Conservation (phyloP, 2,888 invertebrate species). For the Corythucha ciliata region DNA sequence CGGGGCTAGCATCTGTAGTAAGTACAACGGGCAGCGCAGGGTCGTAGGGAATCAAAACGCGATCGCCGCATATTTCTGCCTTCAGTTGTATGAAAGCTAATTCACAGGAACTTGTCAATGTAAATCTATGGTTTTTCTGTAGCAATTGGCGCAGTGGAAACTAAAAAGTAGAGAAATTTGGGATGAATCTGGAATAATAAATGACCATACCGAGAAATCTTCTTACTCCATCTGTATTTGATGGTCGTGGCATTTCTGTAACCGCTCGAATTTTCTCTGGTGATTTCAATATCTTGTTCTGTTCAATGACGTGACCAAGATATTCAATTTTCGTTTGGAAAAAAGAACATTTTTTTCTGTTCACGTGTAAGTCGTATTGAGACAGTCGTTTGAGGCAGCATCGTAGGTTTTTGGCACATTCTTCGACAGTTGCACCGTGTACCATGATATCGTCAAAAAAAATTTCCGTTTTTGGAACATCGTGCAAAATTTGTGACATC, state of each 20-base stretch:
- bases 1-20: no score
- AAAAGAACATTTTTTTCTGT: background rate
- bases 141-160: no score
- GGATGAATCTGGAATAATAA: background rate
- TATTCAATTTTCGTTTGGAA: background rate
- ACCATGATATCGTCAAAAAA: background rate
- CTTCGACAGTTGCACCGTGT: background rate
- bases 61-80: no score
- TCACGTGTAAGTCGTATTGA: background rate
- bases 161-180: background rate
- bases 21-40: no score
- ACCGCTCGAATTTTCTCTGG: background rate
- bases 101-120: no score
- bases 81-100: no score
- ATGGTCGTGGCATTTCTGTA: background rate
- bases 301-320: conserved; percentile 1
- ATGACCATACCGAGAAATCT: background rate
- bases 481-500: background rate
- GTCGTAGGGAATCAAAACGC: no score
- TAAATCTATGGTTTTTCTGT: no score
- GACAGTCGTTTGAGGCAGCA: background rate
- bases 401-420: background rate
- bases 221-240: background rate
- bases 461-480: background rate
- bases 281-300: background rate